Evolutionary conservation across 2,888 invertebrate genomes (phyloP).

Genomic region (Emmelina monodactyla): DNA sequence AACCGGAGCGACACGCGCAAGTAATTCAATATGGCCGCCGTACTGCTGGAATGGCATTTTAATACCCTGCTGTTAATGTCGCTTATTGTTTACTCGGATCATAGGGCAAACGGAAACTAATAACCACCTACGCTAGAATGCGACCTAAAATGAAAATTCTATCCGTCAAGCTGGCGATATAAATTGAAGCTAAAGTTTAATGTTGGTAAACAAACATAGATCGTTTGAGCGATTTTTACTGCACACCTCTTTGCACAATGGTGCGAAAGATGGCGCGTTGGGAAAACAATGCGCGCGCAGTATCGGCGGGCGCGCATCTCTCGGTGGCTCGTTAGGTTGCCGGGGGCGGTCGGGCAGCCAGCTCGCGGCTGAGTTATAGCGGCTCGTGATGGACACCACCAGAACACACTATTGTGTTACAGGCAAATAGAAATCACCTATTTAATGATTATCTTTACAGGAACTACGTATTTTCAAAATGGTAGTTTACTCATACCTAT

Average conservation of each 20-base stretch:
- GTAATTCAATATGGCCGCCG: slow-evolving; percentile 62
- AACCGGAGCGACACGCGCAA: slow-evolving; percentile 62
- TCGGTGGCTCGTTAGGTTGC: slow-evolving; percentile 55
- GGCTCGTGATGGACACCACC: slow-evolving; percentile 29
- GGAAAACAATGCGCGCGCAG: slow-evolving; percentile 53
- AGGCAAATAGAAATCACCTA: too few relatives aligned
- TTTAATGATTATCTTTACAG: too few relatives aligned
- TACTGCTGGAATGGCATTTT: slow-evolving; percentile 56
- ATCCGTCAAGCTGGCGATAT: too few relatives aligned
- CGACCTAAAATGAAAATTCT: too few relatives aligned
- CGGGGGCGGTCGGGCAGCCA: slow-evolving; percentile 51
- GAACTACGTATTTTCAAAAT: too few relatives aligned
- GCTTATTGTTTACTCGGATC: slow-evolving; percentile 58
- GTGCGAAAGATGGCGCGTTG: slow-evolving; percentile 62
- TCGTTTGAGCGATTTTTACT: slow-evolving; percentile 44
- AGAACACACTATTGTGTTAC: slow-evolving; percentile 13
- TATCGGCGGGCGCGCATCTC: slow-evolving; percentile 54
- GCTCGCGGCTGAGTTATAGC: slow-evolving; percentile 24
- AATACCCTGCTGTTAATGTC: slow-evolving; percentile 54
- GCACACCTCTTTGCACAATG: slow-evolving; percentile 53
- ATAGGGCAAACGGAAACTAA: slow-evolving; percentile 39
- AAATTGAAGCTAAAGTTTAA: too few relatives aligned
- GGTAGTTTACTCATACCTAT: too few relatives aligned
- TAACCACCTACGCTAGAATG: too few relatives aligned
- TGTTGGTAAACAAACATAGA: slow-evolving; percentile 62